Evolutionary conservation across 2,888 invertebrate genomes (phyloP).

Genomic region (Nomada lathburiana): DNA sequence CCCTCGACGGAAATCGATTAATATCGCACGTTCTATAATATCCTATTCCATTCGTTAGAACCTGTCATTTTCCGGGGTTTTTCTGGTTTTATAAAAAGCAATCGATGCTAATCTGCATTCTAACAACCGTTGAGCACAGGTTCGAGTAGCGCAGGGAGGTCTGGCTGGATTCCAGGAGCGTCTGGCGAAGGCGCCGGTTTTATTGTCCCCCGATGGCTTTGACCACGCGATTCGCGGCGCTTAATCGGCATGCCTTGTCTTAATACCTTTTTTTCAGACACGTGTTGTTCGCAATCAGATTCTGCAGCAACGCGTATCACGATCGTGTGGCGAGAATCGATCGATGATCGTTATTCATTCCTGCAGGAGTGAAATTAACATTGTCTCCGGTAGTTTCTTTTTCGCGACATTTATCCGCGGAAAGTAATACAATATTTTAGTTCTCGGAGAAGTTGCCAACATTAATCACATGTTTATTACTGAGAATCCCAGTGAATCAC

Average conservation of each 20-base stretch:
- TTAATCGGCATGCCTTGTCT: slow-evolving; percentile 58
- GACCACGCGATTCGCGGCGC: slow-evolving; percentile 68
- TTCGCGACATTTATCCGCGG: too few relatives aligned
- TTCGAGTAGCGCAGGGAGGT: slow-evolving; percentile 59
- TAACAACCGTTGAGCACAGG: slow-evolving; percentile 53
- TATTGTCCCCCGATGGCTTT: slow-evolving; percentile 68
- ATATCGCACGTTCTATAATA: neutral
- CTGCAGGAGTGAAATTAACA: slow-evolving; percentile 7
- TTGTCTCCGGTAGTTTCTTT: too few relatives aligned
- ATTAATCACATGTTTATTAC: too few relatives aligned
- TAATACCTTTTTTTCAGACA: slow-evolving; percentile 43
- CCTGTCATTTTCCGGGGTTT: slow-evolving; percentile 3
- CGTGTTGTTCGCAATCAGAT: slow-evolving; percentile 50
- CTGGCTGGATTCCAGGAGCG: slow-evolving; percentile 72
- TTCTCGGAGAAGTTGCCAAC: too few relatives aligned
- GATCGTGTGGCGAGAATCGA: slow-evolving; percentile 38
- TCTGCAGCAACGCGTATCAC: slow-evolving; percentile 31
- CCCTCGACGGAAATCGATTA: neutral
- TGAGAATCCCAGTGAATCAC: too few relatives aligned
- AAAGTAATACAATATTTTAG: too few relatives aligned
- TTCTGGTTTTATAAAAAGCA: slow-evolving; percentile 1
- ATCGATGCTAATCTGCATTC: slow-evolving; percentile 50
- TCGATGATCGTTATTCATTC: slow-evolving; percentile 8
- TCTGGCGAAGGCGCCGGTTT: slow-evolving; percentile 69
- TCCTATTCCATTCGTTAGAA: slow-evolving; percentile 16